Evolutionary conservation across 2,113 vertebrate species (phyloP).

Genomic region (Bambusicola thoracicus): DNA sequence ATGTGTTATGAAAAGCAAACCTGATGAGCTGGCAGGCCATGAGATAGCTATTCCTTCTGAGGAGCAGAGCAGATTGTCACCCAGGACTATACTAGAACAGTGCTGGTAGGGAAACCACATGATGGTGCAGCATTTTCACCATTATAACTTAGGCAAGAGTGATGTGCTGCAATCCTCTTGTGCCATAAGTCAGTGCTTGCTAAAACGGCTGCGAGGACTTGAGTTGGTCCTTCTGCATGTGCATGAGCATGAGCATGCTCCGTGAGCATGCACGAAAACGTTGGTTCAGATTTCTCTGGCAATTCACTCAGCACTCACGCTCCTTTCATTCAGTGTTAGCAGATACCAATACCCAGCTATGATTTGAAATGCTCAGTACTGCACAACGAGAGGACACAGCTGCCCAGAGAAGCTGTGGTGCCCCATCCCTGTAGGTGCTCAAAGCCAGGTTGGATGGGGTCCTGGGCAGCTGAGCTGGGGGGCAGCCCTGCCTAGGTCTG

Average conservation of each 20-base stretch:
- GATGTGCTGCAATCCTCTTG: fast-evolving
- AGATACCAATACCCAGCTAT: fast-evolving
- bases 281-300: background rate
- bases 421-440: no score
- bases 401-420: no score
- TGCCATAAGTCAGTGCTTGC: background rate
- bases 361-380: fast-evolving
- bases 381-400: background rate
- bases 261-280: fast-evolving
- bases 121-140: fast-evolving
- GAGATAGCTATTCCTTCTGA: background rate
- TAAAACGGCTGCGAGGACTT: background rate
- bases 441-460: no score
- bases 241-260: no score
- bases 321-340: background rate
- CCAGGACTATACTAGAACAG: background rate
- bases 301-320: fast-evolving
- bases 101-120: fast-evolving
- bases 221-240: fast-evolving
- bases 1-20: background rate
- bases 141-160: background rate
- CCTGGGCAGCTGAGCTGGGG: no score
- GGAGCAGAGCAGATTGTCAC: background rate
- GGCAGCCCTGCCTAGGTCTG: no score
- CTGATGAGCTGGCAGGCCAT: background rate